A percentile compares a stretch with the other conserved stretches of the same genome.
Conservation (phyloP, 2,888 invertebrate species). For the Teleogryllus oceanicus region DNA sequence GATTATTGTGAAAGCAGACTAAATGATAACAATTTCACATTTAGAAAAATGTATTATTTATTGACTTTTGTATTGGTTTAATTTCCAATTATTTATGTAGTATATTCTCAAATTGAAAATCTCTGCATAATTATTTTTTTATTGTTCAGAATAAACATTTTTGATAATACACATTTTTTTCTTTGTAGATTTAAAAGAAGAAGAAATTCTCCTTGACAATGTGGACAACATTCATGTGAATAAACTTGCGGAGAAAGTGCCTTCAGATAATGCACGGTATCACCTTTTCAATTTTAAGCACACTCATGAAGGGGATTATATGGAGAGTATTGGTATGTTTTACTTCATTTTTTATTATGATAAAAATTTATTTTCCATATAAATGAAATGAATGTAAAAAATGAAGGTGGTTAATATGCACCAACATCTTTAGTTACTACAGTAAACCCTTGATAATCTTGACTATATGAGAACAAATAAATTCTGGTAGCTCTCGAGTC, state of each 20-base stretch:
- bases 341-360: too few relatives aligned
- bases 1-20: not conserved
- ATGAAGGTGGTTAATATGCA: too few relatives aligned
- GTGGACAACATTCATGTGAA: conserved; percentile 64
- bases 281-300: conserved; percentile 90
- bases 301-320: conserved; percentile 86
- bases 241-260: conserved; percentile 74
- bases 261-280: conserved; percentile 82
- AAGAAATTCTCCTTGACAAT: conserved; percentile 78
- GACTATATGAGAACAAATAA: too few relatives aligned
- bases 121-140: not conserved
- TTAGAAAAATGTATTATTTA: too few relatives aligned
- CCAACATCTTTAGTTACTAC: too few relatives aligned
- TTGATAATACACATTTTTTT: not conserved
- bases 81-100: not conserved
- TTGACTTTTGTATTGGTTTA: not conserved
- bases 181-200: conserved; percentile 72
- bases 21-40: not conserved
- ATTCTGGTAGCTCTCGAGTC: too few relatives aligned
- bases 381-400: too few relatives aligned
- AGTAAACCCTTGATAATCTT: too few relatives aligned
- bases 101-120: not conserved
- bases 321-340: conserved; percentile 71
- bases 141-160: not conserved
- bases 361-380: too few relatives aligned